These are phyloP conservation scores for Meloidogyne exigua DNA, from an alignment of 1,140 invertebrate species.

Conservation along the genomic window DNA sequence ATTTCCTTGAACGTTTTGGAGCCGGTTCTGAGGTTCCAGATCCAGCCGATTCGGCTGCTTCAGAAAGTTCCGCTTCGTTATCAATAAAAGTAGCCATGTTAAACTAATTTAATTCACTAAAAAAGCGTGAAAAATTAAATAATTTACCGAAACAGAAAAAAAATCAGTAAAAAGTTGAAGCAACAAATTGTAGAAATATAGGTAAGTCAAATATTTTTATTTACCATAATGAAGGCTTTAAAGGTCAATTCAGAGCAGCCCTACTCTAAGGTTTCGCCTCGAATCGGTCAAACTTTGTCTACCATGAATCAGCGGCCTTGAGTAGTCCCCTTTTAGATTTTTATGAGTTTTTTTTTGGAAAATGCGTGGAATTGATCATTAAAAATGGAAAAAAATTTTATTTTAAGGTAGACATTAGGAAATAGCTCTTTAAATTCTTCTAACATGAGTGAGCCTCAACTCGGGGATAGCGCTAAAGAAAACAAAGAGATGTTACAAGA, in stretches of 20 bases:
- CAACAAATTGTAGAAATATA: too few relatives aligned
- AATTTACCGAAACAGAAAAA: too few relatives aligned
- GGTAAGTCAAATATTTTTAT: too few relatives aligned
- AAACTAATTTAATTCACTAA: background rate
- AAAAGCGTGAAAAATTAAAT: background rate
- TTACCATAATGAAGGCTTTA: too few relatives aligned
- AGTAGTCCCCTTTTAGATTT: background rate
- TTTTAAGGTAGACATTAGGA: background rate
- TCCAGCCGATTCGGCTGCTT: slow-evolving; percentile 26
- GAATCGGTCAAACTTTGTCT: too few relatives aligned
- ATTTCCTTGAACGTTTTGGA: slow-evolving; percentile 49
- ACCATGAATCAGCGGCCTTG: too few relatives aligned
- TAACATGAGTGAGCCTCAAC: slow-evolving; percentile 23
- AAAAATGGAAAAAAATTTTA: background rate
- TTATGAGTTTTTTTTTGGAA: background rate
- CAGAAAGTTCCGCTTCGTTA: slow-evolving; percentile 58
- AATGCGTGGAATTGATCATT: background rate
- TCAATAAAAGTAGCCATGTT: slow-evolving; percentile 54
- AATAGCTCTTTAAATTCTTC: background rate
- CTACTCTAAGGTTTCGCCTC: too few relatives aligned
- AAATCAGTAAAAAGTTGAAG: too few relatives aligned
- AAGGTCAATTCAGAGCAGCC: too few relatives aligned
- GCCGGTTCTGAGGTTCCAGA: slow-evolving; percentile 40
- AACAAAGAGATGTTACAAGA: slow-evolving; percentile 3
- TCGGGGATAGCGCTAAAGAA: slow-evolving; percentile 21